phyloP scores from a whole-genome alignment of 2,888 invertebrate species.

The Chamaedrilus cognettii region DNA sequence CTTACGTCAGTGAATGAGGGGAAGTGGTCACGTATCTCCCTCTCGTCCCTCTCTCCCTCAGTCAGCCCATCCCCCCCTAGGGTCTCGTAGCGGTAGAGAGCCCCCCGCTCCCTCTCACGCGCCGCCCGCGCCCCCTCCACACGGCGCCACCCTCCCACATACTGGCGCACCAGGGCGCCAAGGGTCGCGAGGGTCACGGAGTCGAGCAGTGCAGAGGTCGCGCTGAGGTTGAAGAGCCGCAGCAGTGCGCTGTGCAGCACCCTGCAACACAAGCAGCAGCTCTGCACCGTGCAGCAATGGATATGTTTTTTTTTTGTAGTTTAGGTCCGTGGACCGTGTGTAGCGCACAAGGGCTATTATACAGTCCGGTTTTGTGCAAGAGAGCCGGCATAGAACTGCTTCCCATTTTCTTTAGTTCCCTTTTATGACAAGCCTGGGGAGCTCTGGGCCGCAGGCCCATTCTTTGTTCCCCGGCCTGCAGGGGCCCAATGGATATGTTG shows the following conservation, averaged over 20 bases:
- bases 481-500: no score
- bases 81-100: conserved; percentile 62
- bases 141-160: conserved; percentile 75
- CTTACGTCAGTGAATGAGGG: conserved; percentile 58
- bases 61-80: conserved; percentile 56
- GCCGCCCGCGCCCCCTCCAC: conserved; percentile 72
- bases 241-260: conserved; percentile 65
- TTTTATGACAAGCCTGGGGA: no score
- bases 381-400: no score
- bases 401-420: no score
- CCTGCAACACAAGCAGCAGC: conserved; percentile 36
- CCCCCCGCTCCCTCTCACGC: conserved; percentile 74
- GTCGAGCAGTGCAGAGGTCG: conserved; percentile 60
- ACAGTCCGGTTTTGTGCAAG: no score
- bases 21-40: conserved; percentile 55
- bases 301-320: no score
- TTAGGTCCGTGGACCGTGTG: no score
- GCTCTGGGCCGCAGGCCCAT: no score
- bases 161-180: conserved; percentile 52
- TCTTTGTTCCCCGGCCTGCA: no score
- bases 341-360: no score
- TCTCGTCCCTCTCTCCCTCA: conserved; percentile 56
- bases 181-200: conserved; percentile 38
- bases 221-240: conserved; percentile 71
- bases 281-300: neutral